Evolutionary conservation across 2,113 vertebrate species (phyloP).

Genomic region (Eptatretus burgeri): DNA sequence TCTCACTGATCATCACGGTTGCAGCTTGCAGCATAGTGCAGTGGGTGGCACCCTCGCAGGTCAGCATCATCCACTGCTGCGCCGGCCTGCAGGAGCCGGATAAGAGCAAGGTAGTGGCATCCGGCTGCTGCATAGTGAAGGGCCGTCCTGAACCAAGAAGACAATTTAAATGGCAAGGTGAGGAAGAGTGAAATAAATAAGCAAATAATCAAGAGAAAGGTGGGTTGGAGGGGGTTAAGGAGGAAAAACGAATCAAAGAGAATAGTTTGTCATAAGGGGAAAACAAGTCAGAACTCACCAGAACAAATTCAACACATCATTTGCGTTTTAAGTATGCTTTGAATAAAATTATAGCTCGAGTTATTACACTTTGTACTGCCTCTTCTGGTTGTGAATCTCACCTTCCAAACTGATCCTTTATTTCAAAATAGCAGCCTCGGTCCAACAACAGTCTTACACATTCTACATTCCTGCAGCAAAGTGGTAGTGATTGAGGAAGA

Average conservation of each 20-base stretch:
- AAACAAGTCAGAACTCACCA: not conserved
- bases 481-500: not conserved
- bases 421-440: slow-evolving; percentile 80
- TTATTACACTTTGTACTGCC: too few species aligned
- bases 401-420: slow-evolving; percentile 92
- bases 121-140: slow-evolving; percentile 95
- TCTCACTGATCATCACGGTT: slow-evolving; percentile 88
- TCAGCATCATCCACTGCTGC: slow-evolving; percentile 90
- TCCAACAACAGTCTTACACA: slow-evolving; percentile 91
- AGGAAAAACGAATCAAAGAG: not conserved
- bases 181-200: slow-evolving; percentile 7
- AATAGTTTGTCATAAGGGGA: not conserved
- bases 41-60: slow-evolving; percentile 64
- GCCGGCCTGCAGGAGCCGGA: slow-evolving; percentile 93
- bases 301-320: not conserved
- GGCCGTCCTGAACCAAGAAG: slow-evolving; percentile 35
- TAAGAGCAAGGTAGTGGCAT: slow-evolving; percentile 97
- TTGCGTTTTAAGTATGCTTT: not conserved
- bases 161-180: not conserved
- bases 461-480: slow-evolving; percentile 50
- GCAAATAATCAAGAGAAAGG: not conserved
- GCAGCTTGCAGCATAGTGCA: slow-evolving; percentile 87
- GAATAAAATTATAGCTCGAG: not conserved
- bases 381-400: slow-evolving; percentile 13
- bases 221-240: not conserved